Evolutionary conservation across 2,797 vertebrate genomes (phyloP), one percentile per base, ranked within the genome.

Genomic region (Todus mexicanus): DNA sequence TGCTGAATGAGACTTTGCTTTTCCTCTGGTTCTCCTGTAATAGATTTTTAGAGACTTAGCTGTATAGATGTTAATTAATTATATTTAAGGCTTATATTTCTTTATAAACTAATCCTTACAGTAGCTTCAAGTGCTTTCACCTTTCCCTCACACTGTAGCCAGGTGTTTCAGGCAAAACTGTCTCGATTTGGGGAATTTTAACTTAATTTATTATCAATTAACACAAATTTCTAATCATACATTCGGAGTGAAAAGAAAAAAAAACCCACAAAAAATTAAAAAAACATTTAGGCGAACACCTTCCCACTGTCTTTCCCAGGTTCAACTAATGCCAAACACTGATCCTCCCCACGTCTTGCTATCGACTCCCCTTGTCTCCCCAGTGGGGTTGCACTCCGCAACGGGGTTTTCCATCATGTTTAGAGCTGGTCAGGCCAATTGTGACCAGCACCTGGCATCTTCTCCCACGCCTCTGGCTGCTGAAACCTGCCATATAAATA

Each of bases 101-200:
- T 86, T 83, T 82, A 72, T 80, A 77, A 95, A 93, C 48, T 84
- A 95, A 97, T 93, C 80, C 87, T 80, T 93, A 85, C 91, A 90
- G 93, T 94, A 93, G 81, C 69, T 93, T 86, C 79, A 91, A 96
- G 93, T 93, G 82, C 35, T 84, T 84, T 87, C 43, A 51, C 25
- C 37, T 89, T 64, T 82, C 51, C 43, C 25, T 56, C 29, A 33
- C 23, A 48, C 45, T 68, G 56, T 56, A 87, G 45, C 25, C 50
- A 57, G 38, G 23, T 74, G 42, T 66, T 72, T 9, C 19, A 40
- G 57, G 65, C n/a, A 53, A 77, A 85, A 45, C 10, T 42, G n/a
- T 31, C 68, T 42, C 53, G 29, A 86, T 74, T 35, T 92, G 21
- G 42, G 29, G 59, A 75, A 47, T 27, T 91, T 88, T 61, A 27